phyloP scores from a whole-genome alignment of 2,888 invertebrate genomes.

The Trachelus stipa region DNA sequence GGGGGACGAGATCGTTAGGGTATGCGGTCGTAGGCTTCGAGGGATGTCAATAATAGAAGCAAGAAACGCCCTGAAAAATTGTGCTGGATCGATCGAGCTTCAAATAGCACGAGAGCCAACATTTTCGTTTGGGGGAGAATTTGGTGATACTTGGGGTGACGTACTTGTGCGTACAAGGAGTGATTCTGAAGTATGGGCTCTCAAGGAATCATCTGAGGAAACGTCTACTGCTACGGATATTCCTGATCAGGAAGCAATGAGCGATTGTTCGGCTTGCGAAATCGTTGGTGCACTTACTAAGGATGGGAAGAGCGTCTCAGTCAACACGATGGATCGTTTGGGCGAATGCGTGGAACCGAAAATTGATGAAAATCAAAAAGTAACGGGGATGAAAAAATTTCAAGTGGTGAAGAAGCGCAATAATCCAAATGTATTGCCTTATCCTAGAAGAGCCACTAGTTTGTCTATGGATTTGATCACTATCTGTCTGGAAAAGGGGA shows the following conservation, averaged over 20 bases:
- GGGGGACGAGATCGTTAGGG: slow-evolving; percentile 72
- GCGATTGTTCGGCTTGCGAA: slow-evolving; percentile 30
- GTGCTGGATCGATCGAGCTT: slow-evolving; percentile 52
- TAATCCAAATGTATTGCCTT: slow-evolving; percentile 31
- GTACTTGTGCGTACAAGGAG: slow-evolving; percentile 42
- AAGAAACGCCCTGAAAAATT: slow-evolving; percentile 48
- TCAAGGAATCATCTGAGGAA: slow-evolving; percentile 26
- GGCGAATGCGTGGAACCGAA: slow-evolving; percentile 5
- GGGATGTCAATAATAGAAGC: slow-evolving; percentile 63
- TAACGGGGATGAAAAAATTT: slow-evolving; percentile 68
- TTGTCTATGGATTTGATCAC: slow-evolving; percentile 55
- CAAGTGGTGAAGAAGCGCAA: slow-evolving; percentile 55
- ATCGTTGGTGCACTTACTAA: slow-evolving; percentile 47
- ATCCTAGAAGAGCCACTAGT: slow-evolving; percentile 48
- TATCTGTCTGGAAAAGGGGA: slow-evolving; percentile 70
- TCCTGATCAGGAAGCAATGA: not conserved
- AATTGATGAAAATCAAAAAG: slow-evolving; percentile 35
- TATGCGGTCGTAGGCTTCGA: slow-evolving; percentile 70
- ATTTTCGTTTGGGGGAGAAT: slow-evolving; percentile 43
- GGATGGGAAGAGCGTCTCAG: slow-evolving; percentile 47
- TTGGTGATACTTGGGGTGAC: slow-evolving; percentile 54
- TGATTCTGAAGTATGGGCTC: slow-evolving; percentile 53
- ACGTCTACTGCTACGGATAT: not conserved
- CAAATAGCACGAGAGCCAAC: slow-evolving; percentile 58
- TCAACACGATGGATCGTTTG: slow-evolving; percentile 28